Evolutionary conservation across 2,113 vertebrate genomes (phyloP), one percentile per base, ranked within the genome.

Genomic region (Hydrochoerus hydrochaeris): DNA sequence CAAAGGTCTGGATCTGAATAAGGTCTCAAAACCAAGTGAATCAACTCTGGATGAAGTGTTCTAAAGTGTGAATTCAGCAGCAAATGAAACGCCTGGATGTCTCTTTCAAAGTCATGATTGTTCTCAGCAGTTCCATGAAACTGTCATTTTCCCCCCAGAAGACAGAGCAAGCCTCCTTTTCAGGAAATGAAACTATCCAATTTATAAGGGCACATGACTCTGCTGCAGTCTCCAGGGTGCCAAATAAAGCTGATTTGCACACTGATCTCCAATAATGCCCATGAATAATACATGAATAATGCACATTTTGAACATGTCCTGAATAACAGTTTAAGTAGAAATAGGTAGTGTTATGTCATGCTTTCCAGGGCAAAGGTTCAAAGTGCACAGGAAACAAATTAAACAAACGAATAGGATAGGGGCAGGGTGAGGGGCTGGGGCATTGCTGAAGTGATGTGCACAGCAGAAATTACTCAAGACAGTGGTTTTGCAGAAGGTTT

Each of bases 261-360:
- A 86, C 90, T 92, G 94, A 96, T 97, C 95, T 97, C 87, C 92
- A 92, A 60, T 88, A 88, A 95, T 85, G 54, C 67, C 90, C 83
- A 96, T 97, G 96, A 94, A 96, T 97, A 96, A 97, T 84, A 90
- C 96, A 96, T 93, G 92, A 94, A 78, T 81, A 95, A 97, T 57
- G 87, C 81, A 93, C 88, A 96, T 97, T 97, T 92, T 96, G 94
- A 87, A 96, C 96, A 91, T 85, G 85, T 84, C 67, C 92, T 57
- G 88, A 95, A 75, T 95, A 95, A 95, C 78, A 57, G 96, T 94
- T 95, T 90, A 95, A 96, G 77, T 62, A 95, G 88, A 92, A 97
- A 93, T 95, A 93, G 95, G 90, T 60, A 62, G 35, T 69, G 62
- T 91, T 83, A 73, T 96, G 94, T 62, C 91, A 38, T 91, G 89